phyloP scores from a whole-genome alignment of 37 sponge, comb jelly and placozoan species.

The Hormiphora californensis region DNA sequence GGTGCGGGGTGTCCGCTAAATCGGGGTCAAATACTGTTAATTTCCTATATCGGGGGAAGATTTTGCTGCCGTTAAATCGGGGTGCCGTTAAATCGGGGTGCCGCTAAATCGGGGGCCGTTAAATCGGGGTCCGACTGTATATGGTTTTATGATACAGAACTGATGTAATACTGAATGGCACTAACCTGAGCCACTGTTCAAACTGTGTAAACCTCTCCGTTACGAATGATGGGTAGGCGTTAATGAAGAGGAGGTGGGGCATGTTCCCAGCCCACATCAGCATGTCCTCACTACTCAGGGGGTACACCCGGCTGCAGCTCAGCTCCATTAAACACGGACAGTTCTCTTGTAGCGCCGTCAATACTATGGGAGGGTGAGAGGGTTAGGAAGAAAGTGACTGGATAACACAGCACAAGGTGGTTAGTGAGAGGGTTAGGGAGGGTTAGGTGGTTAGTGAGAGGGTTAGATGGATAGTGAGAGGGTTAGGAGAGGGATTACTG shows the following conservation, averaged over 20 bases:
- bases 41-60: too few species aligned
- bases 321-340: conserved; percentile 25
- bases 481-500: neutral
- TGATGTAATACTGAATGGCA: too few species aligned
- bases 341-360: too few species aligned
- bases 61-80: too few species aligned
- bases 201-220: neutral
- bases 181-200: too few species aligned
- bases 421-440: neutral
- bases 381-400: neutral
- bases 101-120: too few species aligned
- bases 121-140: too few species aligned
- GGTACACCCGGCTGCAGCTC: conserved; percentile 38
- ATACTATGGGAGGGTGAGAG: neutral
- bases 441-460: neutral
- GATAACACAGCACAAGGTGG: neutral
- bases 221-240: conserved; percentile 1
- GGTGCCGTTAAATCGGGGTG: too few species aligned
- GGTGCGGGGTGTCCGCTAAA: too few species aligned
- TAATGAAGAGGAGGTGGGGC: neutral
- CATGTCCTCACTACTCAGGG: neutral
- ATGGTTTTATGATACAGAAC: too few species aligned
- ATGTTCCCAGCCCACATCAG: neutral
- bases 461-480: neutral
- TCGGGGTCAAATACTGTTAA: too few species aligned